Percentiles rank a stretch among this genome's conserved stretches.
Evolutionary conservation across 2,113 vertebrate species (phyloP).

Genomic region (Zapus hudsonius): DNA sequence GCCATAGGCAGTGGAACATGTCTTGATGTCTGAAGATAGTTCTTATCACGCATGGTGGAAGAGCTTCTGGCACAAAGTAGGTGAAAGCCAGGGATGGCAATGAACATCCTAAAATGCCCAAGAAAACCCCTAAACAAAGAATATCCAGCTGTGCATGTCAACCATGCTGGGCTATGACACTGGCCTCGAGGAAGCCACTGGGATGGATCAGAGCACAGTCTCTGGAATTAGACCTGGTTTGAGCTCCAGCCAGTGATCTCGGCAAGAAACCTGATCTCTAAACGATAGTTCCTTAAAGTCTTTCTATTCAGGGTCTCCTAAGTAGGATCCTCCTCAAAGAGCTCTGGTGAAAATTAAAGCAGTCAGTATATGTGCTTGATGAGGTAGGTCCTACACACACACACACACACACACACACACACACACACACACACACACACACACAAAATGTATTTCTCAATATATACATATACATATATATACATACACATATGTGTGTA

Average conservation of each 20-base stretch:
- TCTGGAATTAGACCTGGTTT: not conserved
- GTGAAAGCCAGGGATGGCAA: not conserved
- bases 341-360: not conserved
- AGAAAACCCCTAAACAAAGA: not conserved
- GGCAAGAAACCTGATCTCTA: not conserved
- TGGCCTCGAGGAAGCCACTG: not conserved
- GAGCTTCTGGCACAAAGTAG: too few relatives aligned
- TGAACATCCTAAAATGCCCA: not conserved
- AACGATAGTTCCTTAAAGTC: rapidly evolving
- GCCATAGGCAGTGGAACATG: not conserved
- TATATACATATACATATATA: too few relatives aligned
- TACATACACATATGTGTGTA: too few relatives aligned
- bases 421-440: too few relatives aligned
- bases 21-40: not conserved
- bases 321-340: not conserved
- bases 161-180: not conserved
- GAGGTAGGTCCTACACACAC: too few relatives aligned
- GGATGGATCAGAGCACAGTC: not conserved
- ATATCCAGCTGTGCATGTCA: not conserved
- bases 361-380: too few relatives aligned
- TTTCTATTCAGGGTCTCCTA: not conserved
- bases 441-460: not conserved
- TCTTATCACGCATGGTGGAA: not conserved
- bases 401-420: too few relatives aligned
- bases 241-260: not conserved